Percentiles rank a stretch among this genome's conserved stretches.
These are phyloP conservation scores for Parus major DNA, from an alignment of 2,113 vertebrate genomes.

Conservation along the genomic window DNA sequence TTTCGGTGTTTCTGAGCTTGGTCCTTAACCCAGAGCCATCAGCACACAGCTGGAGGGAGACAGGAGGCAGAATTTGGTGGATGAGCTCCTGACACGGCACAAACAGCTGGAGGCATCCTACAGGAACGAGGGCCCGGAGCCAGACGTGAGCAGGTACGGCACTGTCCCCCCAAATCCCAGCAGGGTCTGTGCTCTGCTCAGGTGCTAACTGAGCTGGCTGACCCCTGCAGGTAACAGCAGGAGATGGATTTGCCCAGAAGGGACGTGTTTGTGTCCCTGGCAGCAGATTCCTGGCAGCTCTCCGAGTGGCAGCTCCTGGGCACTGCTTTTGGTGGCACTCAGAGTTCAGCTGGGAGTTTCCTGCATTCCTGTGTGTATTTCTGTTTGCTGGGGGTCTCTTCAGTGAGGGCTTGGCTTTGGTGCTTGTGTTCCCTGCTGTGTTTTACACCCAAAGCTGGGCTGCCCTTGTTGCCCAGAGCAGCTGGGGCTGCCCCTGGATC, in stretches of 20 bases:
- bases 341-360: neutral
- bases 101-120: slow-evolving; percentile 87
- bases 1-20: neutral
- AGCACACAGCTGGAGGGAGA: slow-evolving; percentile 96
- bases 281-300: accelerated
- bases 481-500: neutral
- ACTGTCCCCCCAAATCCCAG: neutral
- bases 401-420: neutral
- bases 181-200: neutral
- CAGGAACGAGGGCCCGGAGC: slow-evolving; percentile 81
- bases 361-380: accelerated
- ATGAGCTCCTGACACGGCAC: slow-evolving; percentile 90
- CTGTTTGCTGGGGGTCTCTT: neutral
- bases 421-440: neutral
- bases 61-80: slow-evolving; percentile 91
- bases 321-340: neutral
- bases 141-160: slow-evolving; percentile 78
- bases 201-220: accelerated
- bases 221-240: neutral
- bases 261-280: accelerated
- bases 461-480: neutral
- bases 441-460: neutral
- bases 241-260: neutral
- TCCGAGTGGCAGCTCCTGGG: accelerated
- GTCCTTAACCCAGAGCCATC: slow-evolving; percentile 71